A percentile compares a stretch with the other conserved stretches of the same genome.
Evolutionary conservation across 2,797 vertebrate genomes (phyloP).

Genomic region (Tympanoctomys barrerae): DNA sequence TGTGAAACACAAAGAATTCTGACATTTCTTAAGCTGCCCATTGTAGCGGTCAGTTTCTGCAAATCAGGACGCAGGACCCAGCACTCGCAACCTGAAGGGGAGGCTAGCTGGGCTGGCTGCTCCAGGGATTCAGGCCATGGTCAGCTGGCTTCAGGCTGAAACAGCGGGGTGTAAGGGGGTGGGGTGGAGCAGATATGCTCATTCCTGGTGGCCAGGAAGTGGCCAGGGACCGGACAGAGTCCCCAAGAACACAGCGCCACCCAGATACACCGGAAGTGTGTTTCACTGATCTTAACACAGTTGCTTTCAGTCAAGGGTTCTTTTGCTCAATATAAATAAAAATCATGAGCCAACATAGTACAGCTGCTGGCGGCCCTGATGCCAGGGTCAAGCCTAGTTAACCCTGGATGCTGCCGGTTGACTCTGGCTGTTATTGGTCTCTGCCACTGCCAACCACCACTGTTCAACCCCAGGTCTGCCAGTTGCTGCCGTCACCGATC

Average conservation of each 20-base stretch:
- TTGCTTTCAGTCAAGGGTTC: neutral
- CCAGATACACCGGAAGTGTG: neutral
- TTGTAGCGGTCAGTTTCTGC: neutral
- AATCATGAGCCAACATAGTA: neutral
- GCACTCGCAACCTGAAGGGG: neutral
- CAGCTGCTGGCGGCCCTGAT: neutral
- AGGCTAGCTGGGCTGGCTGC: neutral
- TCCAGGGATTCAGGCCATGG: neutral
- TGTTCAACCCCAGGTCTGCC: neutral
- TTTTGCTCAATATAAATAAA: neutral
- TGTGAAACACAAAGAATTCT: neutral
- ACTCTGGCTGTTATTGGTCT: neutral
- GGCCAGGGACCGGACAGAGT: neutral
- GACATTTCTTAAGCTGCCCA: neutral
- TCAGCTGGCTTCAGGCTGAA: neutral
- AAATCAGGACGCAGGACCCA: neutral
- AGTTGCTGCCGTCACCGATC: neutral
- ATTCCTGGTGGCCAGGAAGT: neutral
- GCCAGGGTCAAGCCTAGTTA: neutral
- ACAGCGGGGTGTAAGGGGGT: neutral
- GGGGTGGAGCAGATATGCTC: neutral
- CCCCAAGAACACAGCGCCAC: neutral
- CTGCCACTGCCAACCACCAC: neutral
- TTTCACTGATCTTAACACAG: neutral
- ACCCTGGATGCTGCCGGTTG: neutral